A percentile compares a stretch with the other conserved stretches of the same genome.
phyloP scores from a whole-genome alignment of 2,797 vertebrate genomes.

The Numenius phaeopus region DNA sequence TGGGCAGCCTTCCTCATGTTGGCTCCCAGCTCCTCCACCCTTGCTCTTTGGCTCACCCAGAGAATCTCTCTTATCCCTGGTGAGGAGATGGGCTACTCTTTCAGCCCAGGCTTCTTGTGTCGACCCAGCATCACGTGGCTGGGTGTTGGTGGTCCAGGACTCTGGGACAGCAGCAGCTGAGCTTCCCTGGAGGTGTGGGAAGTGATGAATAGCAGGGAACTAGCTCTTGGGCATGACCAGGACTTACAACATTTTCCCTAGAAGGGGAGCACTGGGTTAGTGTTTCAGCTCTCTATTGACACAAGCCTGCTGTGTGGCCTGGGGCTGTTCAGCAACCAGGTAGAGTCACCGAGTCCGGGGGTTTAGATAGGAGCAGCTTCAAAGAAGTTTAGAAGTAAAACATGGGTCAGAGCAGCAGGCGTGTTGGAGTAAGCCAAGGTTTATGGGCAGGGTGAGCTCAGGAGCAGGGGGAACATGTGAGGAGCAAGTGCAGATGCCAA shows the following conservation, averaged over 20 bases:
- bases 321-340: conserved; percentile 19
- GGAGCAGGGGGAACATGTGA: neutral
- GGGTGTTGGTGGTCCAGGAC: neutral
- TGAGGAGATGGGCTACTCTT: neutral
- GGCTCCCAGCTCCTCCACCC: neutral
- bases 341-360: neutral
- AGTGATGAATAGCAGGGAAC: neutral
- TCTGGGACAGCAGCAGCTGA: neutral
- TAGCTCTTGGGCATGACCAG: neutral
- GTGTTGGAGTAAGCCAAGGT: conserved; percentile 46
- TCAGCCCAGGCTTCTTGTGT: neutral
- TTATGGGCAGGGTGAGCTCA: conserved; percentile 33
- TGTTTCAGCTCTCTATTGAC: conserved; percentile 29
- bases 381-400: conserved; percentile 37
- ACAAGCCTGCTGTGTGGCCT: neutral
- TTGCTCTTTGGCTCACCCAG: neutral
- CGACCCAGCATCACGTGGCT: fast-evolving
- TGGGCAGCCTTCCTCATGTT: neutral
- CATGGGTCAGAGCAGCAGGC: conserved; percentile 44
- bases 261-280: neutral
- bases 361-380: conserved; percentile 56
- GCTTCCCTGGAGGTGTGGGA: neutral
- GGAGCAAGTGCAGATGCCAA: conserved; percentile 13
- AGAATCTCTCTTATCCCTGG: fast-evolving
- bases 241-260: neutral